Evolutionary conservation across 1,140 invertebrate species (phyloP), one percentile per base, ranked within the genome.

Genomic region (Drosophila pseudoobscura): DNA sequence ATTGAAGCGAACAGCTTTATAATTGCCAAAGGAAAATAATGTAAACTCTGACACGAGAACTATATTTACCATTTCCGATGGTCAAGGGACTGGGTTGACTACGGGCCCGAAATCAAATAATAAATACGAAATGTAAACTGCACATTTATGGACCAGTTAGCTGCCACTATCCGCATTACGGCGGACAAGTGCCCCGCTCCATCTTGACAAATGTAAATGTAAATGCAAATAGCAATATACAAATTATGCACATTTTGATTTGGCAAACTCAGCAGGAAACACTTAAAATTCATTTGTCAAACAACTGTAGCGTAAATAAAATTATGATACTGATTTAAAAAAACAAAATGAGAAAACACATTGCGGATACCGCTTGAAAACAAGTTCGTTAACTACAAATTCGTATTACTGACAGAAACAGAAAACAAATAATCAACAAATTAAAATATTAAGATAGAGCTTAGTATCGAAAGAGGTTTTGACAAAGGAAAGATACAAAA

Each of bases 171-270:
- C 29, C 11, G 35, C 2, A 39, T 5, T 39, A 55, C 45, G 43
- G 15, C 62, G 52, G 29, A 52, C 26, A 54, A 74, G 47, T 74
- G 31, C n/a, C 50, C 29, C n/a, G 45, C 31, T 52, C 31, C 65
- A 78, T 55, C 51, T 61, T 50, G 44, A 46, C 22, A 63, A 73
- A 56, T 69, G 57, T 56, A 56, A 56, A 68, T 68, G 63, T 13
- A 69, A 80, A 66, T 80, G 58, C 24, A 54, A 63, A 54, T 46
- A 24, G 53, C 43, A 41, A 47, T 54, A 31, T 11, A 24, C 15
- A 64, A 82, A 75, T 83, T 83, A 83, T 83, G 74, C 56, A 58
- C 59, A 83, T 84, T 83, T 83, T 56, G 55, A 76, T 47, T 51
- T 61, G 24, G 17, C 26, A 60, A 61, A 55, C 55, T 20, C 31